These are phyloP conservation scores for Cloeon dipterum DNA, from an alignment of 2,888 invertebrate genomes.

Conservation along the genomic window DNA sequence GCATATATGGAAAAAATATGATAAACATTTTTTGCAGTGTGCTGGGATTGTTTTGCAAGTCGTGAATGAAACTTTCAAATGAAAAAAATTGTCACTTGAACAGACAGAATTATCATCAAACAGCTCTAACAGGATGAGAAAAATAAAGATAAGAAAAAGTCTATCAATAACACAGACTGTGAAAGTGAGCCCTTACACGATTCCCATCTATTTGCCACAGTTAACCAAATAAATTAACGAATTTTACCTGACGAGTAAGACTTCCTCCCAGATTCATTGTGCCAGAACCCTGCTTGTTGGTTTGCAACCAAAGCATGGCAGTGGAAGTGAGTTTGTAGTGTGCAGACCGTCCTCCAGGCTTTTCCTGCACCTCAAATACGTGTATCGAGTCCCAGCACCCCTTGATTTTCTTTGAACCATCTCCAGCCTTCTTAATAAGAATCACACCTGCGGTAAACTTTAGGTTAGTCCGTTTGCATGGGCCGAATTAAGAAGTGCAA, in stretches of 20 bases:
- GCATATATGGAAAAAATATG: too few relatives aligned
- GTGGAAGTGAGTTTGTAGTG: constrained; percentile 98
- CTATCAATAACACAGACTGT: too few relatives aligned
- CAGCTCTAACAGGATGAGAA: too few relatives aligned
- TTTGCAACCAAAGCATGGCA: constrained; percentile 98
- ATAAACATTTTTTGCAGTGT: too few relatives aligned
- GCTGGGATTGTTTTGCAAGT: too few relatives aligned
- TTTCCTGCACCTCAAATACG: constrained; percentile 95
- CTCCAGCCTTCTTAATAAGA: constrained; percentile 95
- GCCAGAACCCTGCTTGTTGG: constrained; percentile 87
- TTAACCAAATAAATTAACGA: too few relatives aligned
- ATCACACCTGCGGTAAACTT: constrained; percentile 52
- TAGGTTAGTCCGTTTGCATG: not conserved
- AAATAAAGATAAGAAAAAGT: too few relatives aligned
- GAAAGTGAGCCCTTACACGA: too few relatives aligned
- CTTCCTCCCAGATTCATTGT: constrained; percentile 99
- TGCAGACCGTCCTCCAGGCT: constrained; percentile 77
- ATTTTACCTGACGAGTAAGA: constrained; percentile 83
- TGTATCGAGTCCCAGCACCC: constrained; percentile 99
- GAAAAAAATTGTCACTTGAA: too few relatives aligned
- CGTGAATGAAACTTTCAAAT: too few relatives aligned
- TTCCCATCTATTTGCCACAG: too few relatives aligned
- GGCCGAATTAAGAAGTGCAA: constrained; percentile 4
- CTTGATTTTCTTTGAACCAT: constrained; percentile 94
- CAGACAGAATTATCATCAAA: too few relatives aligned